phyloP scores from a whole-genome alignment of 1,140 invertebrate species.

The Trachymyrmex septentrionalis region DNA sequence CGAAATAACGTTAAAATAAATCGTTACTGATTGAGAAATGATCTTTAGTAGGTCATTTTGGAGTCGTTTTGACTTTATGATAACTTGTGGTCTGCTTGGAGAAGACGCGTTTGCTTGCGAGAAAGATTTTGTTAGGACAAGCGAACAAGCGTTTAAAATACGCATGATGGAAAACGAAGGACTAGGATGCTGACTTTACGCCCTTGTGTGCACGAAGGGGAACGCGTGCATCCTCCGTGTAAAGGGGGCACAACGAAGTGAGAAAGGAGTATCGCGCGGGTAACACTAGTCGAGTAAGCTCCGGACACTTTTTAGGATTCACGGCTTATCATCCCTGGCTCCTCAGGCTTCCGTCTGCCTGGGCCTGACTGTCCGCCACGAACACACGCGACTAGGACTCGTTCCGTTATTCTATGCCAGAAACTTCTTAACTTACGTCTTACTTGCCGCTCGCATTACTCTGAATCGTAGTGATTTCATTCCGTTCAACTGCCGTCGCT shows the following conservation, averaged over 20 bases:
- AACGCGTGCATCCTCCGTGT: conserved; percentile 33
- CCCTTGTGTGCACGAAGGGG: conserved; percentile 50
- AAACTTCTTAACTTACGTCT: conserved; percentile 45
- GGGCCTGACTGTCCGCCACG: conserved; percentile 66
- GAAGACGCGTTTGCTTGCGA: background rate
- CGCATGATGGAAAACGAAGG: conserved; percentile 69
- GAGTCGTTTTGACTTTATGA: no score
- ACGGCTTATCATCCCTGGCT: conserved; percentile 82
- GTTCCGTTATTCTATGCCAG: conserved; percentile 31
- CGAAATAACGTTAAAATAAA: no score
- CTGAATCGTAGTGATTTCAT: conserved; percentile 28
- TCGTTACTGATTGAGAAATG: no score
- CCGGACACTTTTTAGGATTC: conserved; percentile 84
- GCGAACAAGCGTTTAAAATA: conserved; percentile 73
- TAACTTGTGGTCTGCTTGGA: no score
- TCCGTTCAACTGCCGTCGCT: background rate
- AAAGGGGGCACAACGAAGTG: conserved; percentile 50
- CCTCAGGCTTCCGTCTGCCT: conserved; percentile 81
- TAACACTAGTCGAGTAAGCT: conserved; percentile 86
- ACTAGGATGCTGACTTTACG: conserved; percentile 75
- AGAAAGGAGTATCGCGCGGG: conserved; percentile 68
- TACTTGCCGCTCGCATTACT: conserved; percentile 36
- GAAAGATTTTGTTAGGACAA: background rate
- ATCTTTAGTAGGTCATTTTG: no score
- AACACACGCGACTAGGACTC: conserved; percentile 17